Evolutionary conservation across 2,888 invertebrate genomes (phyloP), one percentile per base, ranked within the genome.

Genomic region (Eueremaeus valkanovi): DNA sequence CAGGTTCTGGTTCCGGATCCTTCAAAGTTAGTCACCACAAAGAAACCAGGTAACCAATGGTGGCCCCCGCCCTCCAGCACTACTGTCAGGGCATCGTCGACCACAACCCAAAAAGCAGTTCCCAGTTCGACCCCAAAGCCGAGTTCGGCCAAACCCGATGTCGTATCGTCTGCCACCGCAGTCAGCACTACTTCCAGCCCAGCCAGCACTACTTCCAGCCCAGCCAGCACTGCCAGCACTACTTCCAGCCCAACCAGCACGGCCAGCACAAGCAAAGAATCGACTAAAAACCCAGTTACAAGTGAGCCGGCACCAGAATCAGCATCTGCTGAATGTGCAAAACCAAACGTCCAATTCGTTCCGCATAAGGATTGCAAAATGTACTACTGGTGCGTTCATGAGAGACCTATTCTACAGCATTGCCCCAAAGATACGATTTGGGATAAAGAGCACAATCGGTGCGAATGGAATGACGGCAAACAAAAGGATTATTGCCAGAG

Each of bases 381-480:
- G 92, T 94, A 92, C 81, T 93, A 91, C 85, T 89, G 92, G 77
- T 94, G 94, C 82, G 90, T 90, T 29, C 89, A 92, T 82, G 92
- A 91, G 6, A 88, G 89, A 81, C 88, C 90, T 3, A 84, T 89
- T 72, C 88, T 88, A 79, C 91, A 91, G 82, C 85, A 87, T 18
- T 94, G 94, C 81, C 88, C 88, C 78, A 85, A 88, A 0, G 91
- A 90, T 33, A 89, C 91, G 0, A 88, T 90, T 5, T 94, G 90
- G 86, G 90, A 93, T 81, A 87, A 88, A 0, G 84, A 86, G 33
- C 85, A 86, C 58, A 88, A 88, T 80, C 88, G 90, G n/a, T 93
- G 93, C 83, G 92, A 92, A 83, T 93, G 93, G 93, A 31, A 29
- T 66, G 8, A 33, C 18, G 3, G 18, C 27, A 21, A 58, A 16